A percentile compares a stretch with the other conserved stretches of the same genome.
These are phyloP conservation scores for Sesia apiformis DNA, from an alignment of 2,888 invertebrate genomes.

Conservation along the genomic window DNA sequence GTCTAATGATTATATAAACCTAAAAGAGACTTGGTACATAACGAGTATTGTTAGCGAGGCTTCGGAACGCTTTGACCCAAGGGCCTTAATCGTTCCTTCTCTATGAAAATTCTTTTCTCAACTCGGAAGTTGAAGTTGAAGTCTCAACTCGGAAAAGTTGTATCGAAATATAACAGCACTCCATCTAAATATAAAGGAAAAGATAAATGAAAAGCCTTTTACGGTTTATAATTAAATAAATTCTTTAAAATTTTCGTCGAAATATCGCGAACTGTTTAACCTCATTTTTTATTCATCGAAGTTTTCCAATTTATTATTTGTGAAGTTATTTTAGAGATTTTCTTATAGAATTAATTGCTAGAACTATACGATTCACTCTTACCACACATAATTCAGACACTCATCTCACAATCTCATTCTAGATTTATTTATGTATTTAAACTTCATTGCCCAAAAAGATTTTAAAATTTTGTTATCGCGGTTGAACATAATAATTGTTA, in stretches of 20 bases:
- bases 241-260: neutral
- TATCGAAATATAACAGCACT: constrained; percentile 27
- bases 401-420: no score
- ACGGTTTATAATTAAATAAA: constrained; percentile 21
- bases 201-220: constrained; percentile 6
- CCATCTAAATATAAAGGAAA: constrained; percentile 12
- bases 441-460: no score
- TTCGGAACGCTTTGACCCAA: no score
- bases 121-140: no score
- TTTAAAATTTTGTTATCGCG: no score
- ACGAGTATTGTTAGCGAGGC: no score
- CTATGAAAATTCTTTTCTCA: constrained; percentile 61
- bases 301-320: constrained; percentile 6
- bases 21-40: no score
- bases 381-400: no score
- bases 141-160: constrained; percentile 45
- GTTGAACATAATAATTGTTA: no score
- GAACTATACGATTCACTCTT: no score
- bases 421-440: no score
- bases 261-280: neutral
- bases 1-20: no score
- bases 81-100: constrained; percentile 25
- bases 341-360: neutral
- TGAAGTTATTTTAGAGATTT: neutral
- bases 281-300: constrained; percentile 1